Evolutionary conservation across 2,797 vertebrate species (phyloP), one percentile per base, ranked within the genome.

Genomic region (Vespertilio murinus): DNA sequence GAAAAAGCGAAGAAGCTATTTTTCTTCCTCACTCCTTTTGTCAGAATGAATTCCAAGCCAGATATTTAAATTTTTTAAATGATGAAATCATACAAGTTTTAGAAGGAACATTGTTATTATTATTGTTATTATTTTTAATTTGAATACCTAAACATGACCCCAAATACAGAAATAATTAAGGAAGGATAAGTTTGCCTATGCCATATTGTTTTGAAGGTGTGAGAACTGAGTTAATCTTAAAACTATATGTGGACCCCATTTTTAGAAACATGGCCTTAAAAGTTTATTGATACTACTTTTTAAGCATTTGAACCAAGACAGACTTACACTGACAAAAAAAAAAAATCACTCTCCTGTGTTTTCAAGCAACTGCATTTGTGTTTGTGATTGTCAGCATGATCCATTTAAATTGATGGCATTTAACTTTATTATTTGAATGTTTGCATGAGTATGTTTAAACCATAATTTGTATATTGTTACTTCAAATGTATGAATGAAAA

Each of bases 401-500:
- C 25, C n/a, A 52, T 80, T 90, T 61, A 95, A 67, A 75, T 78
- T 25, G 20, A 69, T 84, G 52, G 7, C 13, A 83, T 65, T 89
- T 91, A 23, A 33, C 10, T 88, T 11, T 52, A 45, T 40, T 82
- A 28, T 70, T 87, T 88, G 52, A 91, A 16, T 69, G 70, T 84
- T 95, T 47, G 14, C 59, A 38, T 92, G 17, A 33, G 18, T 75
- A 54, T 83, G 7, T 49, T 35, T 70, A 67, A 88, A 75, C 54
- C 82, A 25, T 79, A 86, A 88, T 88, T 61, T 73, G 16, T 79
- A 22, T 86, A 79, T 82, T 81, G 6, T 85, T 88, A 40, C 18
- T 80, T 95, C 8, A 61, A 67, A 54, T 88, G 67, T 83, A 23
- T 85, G 22, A 93, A 65, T 92, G 78, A 90, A 42, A 92, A 86